Evolutionary conservation across 2,888 invertebrate species (phyloP), one percentile per base, ranked within the genome.

Genomic region (Dioctria linearis): DNA sequence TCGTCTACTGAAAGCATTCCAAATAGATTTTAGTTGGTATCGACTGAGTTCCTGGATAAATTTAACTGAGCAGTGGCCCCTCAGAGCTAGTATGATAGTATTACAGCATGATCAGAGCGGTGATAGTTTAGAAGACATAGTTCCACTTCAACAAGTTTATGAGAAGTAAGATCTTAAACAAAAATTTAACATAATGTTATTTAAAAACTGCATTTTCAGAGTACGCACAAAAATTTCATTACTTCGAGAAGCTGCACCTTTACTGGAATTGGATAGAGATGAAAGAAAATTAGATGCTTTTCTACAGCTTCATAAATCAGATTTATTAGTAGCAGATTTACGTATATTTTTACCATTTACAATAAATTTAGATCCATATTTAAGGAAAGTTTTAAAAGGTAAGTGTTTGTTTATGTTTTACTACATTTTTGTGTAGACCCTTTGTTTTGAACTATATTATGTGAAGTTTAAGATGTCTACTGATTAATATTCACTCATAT

Each of bases 21-120:
- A 98, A 90, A 96, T 99, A 85, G 99, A 99, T 88, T 99, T 99
- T 90, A 98, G 97, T 90, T 99, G 99, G 99, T 97, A 98, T 90
- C 95, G 97, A 85, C 91, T 99, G 85, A 98, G 98, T 82, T 96
- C 97, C 81, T 99, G 99, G 99, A 96, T 99, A 84, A 98, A 99
- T 89, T 93, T 99, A 80, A 98, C 98, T 0, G 99, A 99, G 87
- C 99, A 99, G 88, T 99, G 99, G 99, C 99, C 99, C 0, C 96
- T 98, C 89, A 92, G 98, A 79, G 96, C 98, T 42, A 98, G 98
- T 11, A 98, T 98, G 98, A 95, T 99, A 86, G 97, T 99, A 83
- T 93, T 98, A 85, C 95, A 97, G 88, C 97, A 95, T 87, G 98
- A 98, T 88, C 93, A 95, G 80, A 94, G 93, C 85, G 97, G 98